A percentile compares a stretch with the other conserved stretches of the same genome.
phyloP scores from a whole-genome alignment of 2,113 vertebrate species.

The Manacus vitellinus region DNA sequence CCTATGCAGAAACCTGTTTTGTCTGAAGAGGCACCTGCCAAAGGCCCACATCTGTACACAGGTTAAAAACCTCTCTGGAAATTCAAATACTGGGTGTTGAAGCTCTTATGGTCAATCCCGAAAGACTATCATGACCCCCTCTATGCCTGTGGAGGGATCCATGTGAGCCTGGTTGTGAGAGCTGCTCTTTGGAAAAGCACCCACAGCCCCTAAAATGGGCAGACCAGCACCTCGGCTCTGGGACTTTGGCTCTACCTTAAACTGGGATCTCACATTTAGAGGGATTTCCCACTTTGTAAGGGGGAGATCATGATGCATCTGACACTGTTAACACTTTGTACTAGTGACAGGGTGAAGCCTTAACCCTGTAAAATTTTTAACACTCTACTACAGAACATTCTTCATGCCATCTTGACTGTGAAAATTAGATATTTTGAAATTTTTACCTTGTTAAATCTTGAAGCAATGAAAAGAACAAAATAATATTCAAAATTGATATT shows the following conservation, averaged over 20 bases:
- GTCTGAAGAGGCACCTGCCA: neutral
- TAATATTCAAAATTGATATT: neutral
- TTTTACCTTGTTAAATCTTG: neutral
- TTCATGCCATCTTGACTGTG: neutral
- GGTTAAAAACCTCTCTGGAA: neutral
- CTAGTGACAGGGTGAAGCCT: neutral
- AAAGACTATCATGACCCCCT: accelerated
- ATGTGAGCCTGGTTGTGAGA: neutral
- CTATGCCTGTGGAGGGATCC: neutral
- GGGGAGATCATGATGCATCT: neutral
- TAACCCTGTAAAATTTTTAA: neutral
- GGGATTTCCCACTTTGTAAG: neutral
- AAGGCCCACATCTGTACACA: neutral
- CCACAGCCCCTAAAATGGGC: neutral
- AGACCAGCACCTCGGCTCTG: accelerated
- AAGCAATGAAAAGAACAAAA: neutral
- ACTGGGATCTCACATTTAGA: neutral
- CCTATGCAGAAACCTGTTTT: neutral
- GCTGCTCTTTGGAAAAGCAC: neutral
- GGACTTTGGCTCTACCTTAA: neutral
- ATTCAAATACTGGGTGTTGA: neutral
- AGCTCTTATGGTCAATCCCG: neutral
- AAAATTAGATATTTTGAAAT: neutral
- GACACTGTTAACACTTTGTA: neutral
- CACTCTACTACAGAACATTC: accelerated